Percentiles rank a stretch among this genome's conserved stretches.
phyloP scores from a whole-genome alignment of 23 tunicate genomes.

The Halocynthia roretzi region DNA sequence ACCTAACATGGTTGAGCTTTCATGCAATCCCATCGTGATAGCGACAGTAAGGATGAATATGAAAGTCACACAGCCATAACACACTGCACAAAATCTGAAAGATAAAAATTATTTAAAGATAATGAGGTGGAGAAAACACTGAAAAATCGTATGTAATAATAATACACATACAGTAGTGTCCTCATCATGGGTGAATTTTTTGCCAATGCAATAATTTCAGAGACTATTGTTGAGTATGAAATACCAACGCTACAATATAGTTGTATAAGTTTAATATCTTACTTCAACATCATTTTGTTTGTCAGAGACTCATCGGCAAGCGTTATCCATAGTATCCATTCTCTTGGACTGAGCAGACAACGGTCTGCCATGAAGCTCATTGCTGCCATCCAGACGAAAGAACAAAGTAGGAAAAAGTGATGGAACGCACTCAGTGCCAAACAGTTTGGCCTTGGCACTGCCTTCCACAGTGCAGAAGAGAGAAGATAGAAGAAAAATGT shows the following conservation, averaged over 20 bases:
- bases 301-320: conserved; percentile 12
- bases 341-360: conserved; percentile 7
- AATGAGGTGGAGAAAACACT: no score
- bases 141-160: no score
- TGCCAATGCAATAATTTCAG: no score
- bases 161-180: not conserved
- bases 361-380: conserved; percentile 10
- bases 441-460: not conserved
- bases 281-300: conserved; percentile 12
- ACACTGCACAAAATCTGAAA: not conserved
- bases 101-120: not conserved
- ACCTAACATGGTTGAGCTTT: not conserved
- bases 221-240: no score
- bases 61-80: not conserved
- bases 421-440: conserved; percentile 17
- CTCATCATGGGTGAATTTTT: no score
- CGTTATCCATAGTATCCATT: conserved; percentile 23
- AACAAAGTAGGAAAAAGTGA: conserved; percentile 17
- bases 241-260: no score
- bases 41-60: not conserved
- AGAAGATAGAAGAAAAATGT: conserved; percentile 11
- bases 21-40: not conserved
- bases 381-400: conserved; percentile 16
- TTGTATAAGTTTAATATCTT: not conserved
- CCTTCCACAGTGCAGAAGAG: conserved; percentile 6